Conservation (phyloP, 2,888 invertebrate species). For the Chalcis sispes region DNA sequence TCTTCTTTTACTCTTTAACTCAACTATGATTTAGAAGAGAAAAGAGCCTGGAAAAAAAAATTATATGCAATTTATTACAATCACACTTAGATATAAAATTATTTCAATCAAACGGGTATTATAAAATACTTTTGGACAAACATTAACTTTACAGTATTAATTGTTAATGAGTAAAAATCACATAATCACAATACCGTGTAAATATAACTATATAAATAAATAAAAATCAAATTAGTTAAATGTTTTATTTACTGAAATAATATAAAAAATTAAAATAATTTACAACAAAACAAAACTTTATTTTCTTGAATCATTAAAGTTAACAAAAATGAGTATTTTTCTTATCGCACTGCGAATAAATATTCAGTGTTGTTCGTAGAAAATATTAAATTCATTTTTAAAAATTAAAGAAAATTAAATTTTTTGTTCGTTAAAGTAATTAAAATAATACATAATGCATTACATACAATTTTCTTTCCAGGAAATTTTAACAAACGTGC, state of each 20-base stretch:
- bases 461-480: conserved; percentile 49
- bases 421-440: not conserved
- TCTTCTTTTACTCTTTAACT: conserved; percentile 60
- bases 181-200: conserved; percentile 13
- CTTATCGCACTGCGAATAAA: not conserved
- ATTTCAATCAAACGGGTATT: conserved; percentile 47
- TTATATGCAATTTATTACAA: conserved; percentile 56
- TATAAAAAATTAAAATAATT: too few species aligned
- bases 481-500: conserved; percentile 53
- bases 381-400: not conserved
- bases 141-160: not conserved
- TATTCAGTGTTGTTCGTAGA: too few species aligned
- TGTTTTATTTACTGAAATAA: too few species aligned
- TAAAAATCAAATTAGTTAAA: not conserved
- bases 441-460: conserved; percentile 13
- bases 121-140: too few species aligned
- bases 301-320: too few species aligned
- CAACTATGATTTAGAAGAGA: conserved; percentile 61
- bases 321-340: conserved; percentile 16
- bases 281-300: not conserved
- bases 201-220: not conserved
- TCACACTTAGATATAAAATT: conserved; percentile 4
- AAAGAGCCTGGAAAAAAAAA: conserved; percentile 58
- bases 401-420: not conserved
- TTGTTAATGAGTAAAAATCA: not conserved